Percentiles rank a stretch among this genome's conserved stretches.
phyloP scores from a whole-genome alignment of 2,888 invertebrate species.

The Sympetrum striolatum region DNA sequence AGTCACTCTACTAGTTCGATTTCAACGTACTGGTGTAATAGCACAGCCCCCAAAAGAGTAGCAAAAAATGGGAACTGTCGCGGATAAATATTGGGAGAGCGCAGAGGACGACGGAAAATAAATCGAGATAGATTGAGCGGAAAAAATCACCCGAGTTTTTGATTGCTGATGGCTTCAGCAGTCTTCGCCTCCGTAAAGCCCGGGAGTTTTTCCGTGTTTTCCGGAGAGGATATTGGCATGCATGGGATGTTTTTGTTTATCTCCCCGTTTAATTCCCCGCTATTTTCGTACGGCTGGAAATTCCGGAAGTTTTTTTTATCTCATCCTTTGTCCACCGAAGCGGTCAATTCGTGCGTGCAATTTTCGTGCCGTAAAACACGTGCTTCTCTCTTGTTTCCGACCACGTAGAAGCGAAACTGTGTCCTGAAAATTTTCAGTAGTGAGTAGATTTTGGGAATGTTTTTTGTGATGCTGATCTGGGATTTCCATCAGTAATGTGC shows the following conservation, averaged over 20 bases:
- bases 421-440: no score
- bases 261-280: neutral
- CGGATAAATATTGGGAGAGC: neutral
- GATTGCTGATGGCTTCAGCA: neutral
- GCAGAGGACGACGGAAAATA: neutral
- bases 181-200: no score
- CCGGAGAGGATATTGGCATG: neutral
- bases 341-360: neutral
- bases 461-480: no score
- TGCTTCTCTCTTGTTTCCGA: no score
- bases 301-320: neutral
- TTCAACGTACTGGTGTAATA: no score
- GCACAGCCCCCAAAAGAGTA: no score
- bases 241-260: neutral
- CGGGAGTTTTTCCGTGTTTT: neutral
- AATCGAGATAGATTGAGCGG: neutral
- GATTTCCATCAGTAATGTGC: no score
- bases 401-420: no score
- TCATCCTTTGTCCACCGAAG: neutral
- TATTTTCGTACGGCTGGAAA: neutral
- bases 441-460: no score
- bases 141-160: neutral
- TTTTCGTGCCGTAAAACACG: neutral
- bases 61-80: no score
- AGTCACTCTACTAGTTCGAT: no score